Evolutionary conservation across 2,113 vertebrate species (phyloP).

Genomic region (Baryphthengus martii): DNA sequence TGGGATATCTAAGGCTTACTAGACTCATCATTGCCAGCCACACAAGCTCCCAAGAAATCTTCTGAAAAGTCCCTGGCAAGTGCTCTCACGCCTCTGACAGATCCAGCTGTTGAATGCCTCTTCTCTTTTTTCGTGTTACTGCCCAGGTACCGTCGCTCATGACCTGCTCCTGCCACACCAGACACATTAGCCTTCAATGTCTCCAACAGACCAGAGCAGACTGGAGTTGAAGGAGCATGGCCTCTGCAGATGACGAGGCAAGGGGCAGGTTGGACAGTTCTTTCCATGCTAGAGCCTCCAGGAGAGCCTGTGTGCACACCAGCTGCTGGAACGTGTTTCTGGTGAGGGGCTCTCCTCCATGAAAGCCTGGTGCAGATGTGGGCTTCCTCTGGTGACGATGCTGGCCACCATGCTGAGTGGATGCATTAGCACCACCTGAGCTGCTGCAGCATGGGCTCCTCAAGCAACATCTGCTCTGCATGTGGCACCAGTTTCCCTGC

Average conservation of each 20-base stretch:
- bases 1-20: neutral
- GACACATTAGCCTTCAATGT: neutral
- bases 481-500: accelerated
- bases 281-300: neutral
- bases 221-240: neutral
- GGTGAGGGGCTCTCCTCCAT: neutral
- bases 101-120: neutral
- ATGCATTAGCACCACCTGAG: neutral
- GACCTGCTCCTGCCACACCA: neutral
- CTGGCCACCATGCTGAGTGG: neutral
- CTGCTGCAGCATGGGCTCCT: neutral
- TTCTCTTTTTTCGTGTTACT: neutral
- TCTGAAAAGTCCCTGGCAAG: neutral
- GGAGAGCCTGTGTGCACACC: neutral
- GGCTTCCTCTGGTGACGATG: neutral
- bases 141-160: accelerated
- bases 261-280: accelerated
- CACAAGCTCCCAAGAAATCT: neutral
- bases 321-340: neutral
- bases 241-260: neutral
- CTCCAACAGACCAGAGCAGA: neutral
- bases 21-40: neutral
- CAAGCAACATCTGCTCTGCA: neutral
- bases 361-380: neutral
- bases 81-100: neutral